Evolutionary conservation across 2,113 vertebrate species (phyloP), one percentile per base, ranked within the genome.

Genomic region (Chroicocephalus ridibundus): DNA sequence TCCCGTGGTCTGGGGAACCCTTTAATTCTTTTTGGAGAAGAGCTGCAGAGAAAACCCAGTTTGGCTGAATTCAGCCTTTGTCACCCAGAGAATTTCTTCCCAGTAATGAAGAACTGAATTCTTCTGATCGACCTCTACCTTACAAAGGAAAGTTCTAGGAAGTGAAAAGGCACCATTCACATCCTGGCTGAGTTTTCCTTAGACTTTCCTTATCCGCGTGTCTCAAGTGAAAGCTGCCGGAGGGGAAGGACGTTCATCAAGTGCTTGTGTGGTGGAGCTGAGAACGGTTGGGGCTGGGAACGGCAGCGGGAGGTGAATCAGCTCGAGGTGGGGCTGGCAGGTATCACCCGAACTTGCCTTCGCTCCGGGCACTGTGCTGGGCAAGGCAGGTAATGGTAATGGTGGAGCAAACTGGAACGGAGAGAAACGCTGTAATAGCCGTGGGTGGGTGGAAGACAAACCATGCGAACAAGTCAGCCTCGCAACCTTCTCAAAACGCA

Each of bases 141-240:
- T 15, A 10, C 20, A 22, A 22, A 22, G 75, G 10, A 5, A 6
- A 25, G 60, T 13, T 55, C 10, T 27, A 15, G 64, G 74, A 32
- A 32, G 58, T 6, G 7, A 15, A 31, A 20, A 27, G 49, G n/a
- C 34, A 15, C 1, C 11, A 1, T 38, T 38, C 13, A 1, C 17
- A 7, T 9, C 75, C 32, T 2, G 20, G 54, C 34, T 32, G 42
- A 29, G 25, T 51, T 80, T 38, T 47, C 32, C 22, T 7, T 13
- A 1, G 6, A 2, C 13, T 17, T 52, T 22, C 26, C 38, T 51
- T 16, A 4, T 38, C 7, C 1, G 0, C 4, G 2, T 29, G 24
- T 7, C n/a, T 21, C 1, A 2, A 38, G 42, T 2, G 1, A 24
- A 52, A 3, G 24, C 20, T 46, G 49, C 9, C 10, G 29, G 3